Conservation (phyloP, 2,113 vertebrate species). For the Myanophis thanlyinensis region DNA sequence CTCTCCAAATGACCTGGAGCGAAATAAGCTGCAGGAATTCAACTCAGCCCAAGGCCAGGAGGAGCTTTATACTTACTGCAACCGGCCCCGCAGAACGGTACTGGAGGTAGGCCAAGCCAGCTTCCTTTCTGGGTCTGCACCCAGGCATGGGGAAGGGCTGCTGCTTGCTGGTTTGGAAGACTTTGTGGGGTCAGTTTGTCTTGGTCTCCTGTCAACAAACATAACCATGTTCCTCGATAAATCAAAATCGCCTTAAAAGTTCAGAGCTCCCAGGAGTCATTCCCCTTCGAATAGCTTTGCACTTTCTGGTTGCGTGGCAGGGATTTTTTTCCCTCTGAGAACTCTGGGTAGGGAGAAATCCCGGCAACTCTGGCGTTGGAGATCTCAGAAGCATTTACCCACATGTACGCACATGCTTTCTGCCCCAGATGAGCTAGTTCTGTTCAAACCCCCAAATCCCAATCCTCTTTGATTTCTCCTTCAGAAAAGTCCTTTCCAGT, state of each 20-base stretch:
- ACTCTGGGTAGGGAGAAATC: background rate
- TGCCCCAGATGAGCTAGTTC: background rate
- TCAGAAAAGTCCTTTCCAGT: background rate
- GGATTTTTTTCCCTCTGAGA: background rate
- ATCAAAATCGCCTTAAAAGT: background rate
- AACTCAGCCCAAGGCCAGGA: conserved; percentile 85
- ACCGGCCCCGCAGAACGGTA: conserved; percentile 80
- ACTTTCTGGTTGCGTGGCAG: background rate
- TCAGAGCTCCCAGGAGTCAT: background rate
- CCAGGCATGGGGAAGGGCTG: background rate
- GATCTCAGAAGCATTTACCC: background rate
- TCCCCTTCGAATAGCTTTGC: background rate
- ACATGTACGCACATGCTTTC: background rate
- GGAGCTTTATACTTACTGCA: conserved; percentile 86
- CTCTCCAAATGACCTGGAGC: conserved; percentile 77
- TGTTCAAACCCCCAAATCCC: background rate
- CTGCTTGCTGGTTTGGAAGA: background rate
- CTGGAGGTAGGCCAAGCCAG: conserved; percentile 77
- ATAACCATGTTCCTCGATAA: background rate
- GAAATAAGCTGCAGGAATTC: conserved; percentile 87
- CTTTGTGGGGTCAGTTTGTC: background rate
- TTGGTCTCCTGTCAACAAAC: background rate
- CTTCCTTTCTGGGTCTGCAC: no score
- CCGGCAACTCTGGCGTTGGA: background rate
- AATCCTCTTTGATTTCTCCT: background rate